Conservation (phyloP, 2,888 invertebrate genomes). For the Dynastes tityus region DNA sequence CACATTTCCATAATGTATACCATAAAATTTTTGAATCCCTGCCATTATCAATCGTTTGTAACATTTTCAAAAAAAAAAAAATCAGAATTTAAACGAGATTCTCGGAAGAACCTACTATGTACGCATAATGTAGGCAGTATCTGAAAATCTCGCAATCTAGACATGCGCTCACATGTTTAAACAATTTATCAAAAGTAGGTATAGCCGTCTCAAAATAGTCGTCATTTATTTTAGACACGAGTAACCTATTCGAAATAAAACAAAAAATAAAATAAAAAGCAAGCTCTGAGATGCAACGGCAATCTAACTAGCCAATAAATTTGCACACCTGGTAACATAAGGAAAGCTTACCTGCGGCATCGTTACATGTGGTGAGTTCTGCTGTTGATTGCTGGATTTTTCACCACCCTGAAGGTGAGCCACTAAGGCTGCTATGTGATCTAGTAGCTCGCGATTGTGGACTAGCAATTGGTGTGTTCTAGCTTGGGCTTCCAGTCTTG, state of each 20-base stretch:
- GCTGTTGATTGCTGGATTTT: constrained; percentile 72
- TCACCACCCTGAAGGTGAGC: constrained; percentile 92
- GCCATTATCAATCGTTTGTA: no score
- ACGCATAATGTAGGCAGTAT: background rate
- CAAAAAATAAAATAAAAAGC: constrained; percentile 38
- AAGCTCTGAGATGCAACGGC: constrained; percentile 16
- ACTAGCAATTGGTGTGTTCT: constrained; percentile 94
- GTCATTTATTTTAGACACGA: background rate
- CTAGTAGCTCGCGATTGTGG: constrained; percentile 95
- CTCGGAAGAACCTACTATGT: background rate
- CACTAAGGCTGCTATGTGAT: constrained; percentile 94
- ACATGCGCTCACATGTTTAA: background rate
- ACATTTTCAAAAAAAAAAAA: no score
- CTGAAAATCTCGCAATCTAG: background rate
- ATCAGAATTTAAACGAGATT: no score
- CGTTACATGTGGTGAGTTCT: constrained; percentile 74
- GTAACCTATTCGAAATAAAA: background rate
- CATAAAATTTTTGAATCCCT: no score
- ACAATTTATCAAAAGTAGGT: constrained; percentile 2
- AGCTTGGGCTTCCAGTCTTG: constrained; percentile 75
- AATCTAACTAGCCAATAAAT: no score
- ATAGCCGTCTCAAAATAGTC: background rate
- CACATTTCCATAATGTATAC: no score
- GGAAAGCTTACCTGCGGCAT: constrained; percentile 78
- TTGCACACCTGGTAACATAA: no score